A percentile compares a stretch with the other conserved stretches of the same genome.
phyloP scores from a whole-genome alignment of 1,140 invertebrate genomes.

The Paracyclopina nana region DNA sequence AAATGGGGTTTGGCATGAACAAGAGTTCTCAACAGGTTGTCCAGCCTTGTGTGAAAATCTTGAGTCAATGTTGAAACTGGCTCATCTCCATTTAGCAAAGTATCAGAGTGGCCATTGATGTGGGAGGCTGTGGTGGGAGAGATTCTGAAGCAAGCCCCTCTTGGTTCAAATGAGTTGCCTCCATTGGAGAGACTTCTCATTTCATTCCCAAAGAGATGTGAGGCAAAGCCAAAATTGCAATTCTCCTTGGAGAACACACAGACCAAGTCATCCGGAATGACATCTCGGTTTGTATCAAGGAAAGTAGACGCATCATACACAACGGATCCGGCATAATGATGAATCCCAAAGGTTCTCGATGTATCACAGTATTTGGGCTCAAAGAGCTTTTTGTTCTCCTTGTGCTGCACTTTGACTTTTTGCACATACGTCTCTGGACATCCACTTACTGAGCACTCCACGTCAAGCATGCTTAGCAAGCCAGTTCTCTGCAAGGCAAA shows the following conservation, averaged over 20 bases:
- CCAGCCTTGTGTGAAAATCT: slow-evolving; percentile 79
- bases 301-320: slow-evolving; percentile 75
- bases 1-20: slow-evolving; percentile 85
- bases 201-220: slow-evolving; percentile 77
- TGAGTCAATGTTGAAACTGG: slow-evolving; percentile 74
- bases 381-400: slow-evolving; percentile 47
- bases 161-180: slow-evolving; percentile 43
- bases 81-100: slow-evolving; percentile 43
- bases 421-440: slow-evolving; percentile 69
- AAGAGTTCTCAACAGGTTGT: slow-evolving; percentile 69
- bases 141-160: slow-evolving; percentile 65
- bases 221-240: slow-evolving; percentile 86
- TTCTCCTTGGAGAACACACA: slow-evolving; percentile 76
- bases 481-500: slow-evolving; percentile 45
- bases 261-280: slow-evolving; percentile 72
- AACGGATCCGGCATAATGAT: slow-evolving; percentile 73
- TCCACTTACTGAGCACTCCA: slow-evolving; percentile 68
- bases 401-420: slow-evolving; percentile 63
- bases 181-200: slow-evolving; percentile 53
- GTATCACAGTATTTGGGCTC: slow-evolving; percentile 51
- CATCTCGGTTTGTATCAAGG: slow-evolving; percentile 75
- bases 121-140: slow-evolving; percentile 74
- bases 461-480: slow-evolving; percentile 70
- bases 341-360: slow-evolving; percentile 60
- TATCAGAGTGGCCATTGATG: slow-evolving; percentile 34